Evolutionary conservation across 1,140 invertebrate species (phyloP).

Genomic region (Drosophila rhopaloa): DNA sequence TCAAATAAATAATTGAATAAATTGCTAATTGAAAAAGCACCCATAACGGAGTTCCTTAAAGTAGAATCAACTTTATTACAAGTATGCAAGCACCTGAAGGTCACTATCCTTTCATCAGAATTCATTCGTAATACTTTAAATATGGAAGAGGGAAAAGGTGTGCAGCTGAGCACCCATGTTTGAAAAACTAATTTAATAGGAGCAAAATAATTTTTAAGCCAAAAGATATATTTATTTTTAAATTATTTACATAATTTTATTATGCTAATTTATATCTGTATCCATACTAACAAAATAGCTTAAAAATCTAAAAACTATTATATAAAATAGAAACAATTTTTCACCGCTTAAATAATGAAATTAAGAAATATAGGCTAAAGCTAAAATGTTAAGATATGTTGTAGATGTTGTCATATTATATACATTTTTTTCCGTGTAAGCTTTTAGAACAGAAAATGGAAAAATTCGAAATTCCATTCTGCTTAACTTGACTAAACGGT

Average conservation of each 20-base stretch:
- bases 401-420: neutral
- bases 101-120: neutral
- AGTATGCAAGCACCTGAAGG: neutral
- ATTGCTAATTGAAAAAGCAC: constrained; percentile 17
- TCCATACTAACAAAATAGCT: too few species aligned
- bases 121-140: neutral
- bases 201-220: too few species aligned
- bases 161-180: too few species aligned
- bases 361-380: too few species aligned
- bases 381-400: too few species aligned
- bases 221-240: too few species aligned
- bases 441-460: constrained; percentile 6
- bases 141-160: neutral
- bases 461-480: constrained; percentile 30
- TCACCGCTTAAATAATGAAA: too few species aligned
- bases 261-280: too few species aligned
- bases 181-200: too few species aligned
- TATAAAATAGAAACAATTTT: too few species aligned
- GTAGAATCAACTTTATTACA: constrained; percentile 2
- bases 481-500: constrained; percentile 72
- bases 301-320: too few species aligned
- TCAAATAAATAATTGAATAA: constrained; percentile 33
- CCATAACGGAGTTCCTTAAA: neutral
- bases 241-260: too few species aligned
- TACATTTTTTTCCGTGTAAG: constrained; percentile 29